A percentile compares a stretch with the other conserved stretches of the same genome.
phyloP scores from a whole-genome alignment of 1,140 invertebrate genomes.

The Drosophila sproati region DNA sequence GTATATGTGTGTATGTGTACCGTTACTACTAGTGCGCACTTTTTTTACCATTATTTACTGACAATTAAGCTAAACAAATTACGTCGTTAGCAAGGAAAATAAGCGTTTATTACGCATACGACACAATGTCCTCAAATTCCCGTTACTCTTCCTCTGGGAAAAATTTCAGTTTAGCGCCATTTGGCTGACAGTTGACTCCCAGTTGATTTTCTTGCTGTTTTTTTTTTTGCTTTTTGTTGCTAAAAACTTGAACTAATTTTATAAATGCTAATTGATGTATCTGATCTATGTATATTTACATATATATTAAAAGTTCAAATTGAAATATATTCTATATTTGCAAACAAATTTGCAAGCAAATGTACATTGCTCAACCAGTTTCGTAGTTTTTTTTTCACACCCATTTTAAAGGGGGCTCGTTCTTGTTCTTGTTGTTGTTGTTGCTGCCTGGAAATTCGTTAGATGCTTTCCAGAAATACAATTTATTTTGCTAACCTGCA shows the following conservation, averaged over 20 bases:
- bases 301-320: conserved; percentile 3
- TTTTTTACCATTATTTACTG: conserved; percentile 71
- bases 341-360: conserved; percentile 37
- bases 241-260: too few species aligned
- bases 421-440: not conserved
- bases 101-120: conserved; percentile 67
- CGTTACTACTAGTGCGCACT: conserved; percentile 32
- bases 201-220: not conserved
- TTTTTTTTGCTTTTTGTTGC: not conserved
- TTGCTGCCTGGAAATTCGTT: not conserved
- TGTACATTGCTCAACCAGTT: conserved; percentile 41
- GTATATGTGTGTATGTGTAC: not conserved
- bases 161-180: not conserved
- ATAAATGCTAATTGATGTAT: too few species aligned
- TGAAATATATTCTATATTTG: conserved; percentile 11
- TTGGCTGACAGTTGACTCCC: not conserved
- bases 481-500: not conserved
- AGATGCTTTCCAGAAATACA: conserved; percentile 1
- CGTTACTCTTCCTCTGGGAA: not conserved
- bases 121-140: conserved; percentile 16
- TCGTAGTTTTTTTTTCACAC: conserved; percentile 6
- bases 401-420: conserved; percentile 32
- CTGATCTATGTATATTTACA: not conserved
- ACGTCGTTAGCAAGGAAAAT: conserved; percentile 57
- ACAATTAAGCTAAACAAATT: conserved; percentile 76